phyloP scores from a whole-genome alignment of 2,888 invertebrate genomes.

The Falcaria lacertinaria region DNA sequence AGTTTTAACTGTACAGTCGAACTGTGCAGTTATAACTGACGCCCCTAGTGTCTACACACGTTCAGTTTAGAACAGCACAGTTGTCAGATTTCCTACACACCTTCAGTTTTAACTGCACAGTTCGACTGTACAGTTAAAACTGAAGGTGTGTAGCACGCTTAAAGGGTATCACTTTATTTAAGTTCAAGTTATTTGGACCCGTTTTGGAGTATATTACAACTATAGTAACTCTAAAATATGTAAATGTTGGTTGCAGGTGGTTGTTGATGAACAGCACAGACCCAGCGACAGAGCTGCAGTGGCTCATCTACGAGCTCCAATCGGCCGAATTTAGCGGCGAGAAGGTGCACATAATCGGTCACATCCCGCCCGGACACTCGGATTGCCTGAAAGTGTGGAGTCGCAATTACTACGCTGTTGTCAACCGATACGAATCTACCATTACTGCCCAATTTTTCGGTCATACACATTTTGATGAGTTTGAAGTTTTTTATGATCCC shows the following conservation, averaged over 20 bases:
- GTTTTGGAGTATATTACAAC: too few species aligned
- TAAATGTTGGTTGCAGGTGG: slow-evolving; percentile 82
- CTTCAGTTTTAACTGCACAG: too few species aligned
- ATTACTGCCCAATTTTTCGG: slow-evolving; percentile 96
- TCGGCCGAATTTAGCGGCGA: slow-evolving; percentile 96
- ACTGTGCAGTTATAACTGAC: too few species aligned
- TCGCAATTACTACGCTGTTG: slow-evolving; percentile 93
- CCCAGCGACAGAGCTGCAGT: slow-evolving; percentile 95
- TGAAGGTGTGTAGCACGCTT: too few species aligned
- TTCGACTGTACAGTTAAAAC: too few species aligned
- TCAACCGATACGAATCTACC: slow-evolving; percentile 93
- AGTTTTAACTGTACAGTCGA: too few species aligned
- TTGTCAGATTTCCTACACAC: too few species aligned
- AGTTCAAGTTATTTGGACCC: too few species aligned
- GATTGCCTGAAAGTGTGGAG: slow-evolving; percentile 98
- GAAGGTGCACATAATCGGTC: slow-evolving; percentile 98
- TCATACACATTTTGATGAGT: slow-evolving; percentile 96
- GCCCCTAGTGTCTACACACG: too few species aligned
- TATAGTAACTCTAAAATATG: too few species aligned
- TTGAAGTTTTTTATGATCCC: slow-evolving; percentile 94
- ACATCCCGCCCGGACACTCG: slow-evolving; percentile 96
- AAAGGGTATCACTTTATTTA: too few species aligned
- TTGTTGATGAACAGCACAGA: slow-evolving; percentile 95
- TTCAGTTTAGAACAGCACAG: too few species aligned
- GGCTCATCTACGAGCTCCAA: slow-evolving; percentile 96